Evolutionary conservation across 2,113 vertebrate species (phyloP).

Genomic region (Pristiophorus japonicus): DNA sequence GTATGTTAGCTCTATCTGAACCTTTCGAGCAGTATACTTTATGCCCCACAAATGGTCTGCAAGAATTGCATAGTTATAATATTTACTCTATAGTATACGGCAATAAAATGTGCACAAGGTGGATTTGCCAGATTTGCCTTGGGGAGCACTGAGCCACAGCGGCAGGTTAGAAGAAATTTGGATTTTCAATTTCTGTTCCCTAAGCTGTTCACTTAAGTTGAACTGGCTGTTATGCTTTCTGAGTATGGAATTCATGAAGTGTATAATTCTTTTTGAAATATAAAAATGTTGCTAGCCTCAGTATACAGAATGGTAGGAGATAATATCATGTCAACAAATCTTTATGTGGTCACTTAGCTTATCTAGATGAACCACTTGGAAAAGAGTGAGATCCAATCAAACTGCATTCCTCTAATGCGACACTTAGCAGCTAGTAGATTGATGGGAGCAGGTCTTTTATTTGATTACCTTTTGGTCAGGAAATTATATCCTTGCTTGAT

Average conservation of each 20-base stretch:
- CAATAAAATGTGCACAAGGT: not conserved
- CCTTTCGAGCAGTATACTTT: not conserved
- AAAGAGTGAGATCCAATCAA: not conserved
- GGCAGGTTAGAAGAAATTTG: not conserved
- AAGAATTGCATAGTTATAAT: not conserved
- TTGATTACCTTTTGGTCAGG: not conserved
- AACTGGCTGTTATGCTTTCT: not conserved
- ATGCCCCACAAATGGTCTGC: not conserved
- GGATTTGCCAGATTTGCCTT: not conserved
- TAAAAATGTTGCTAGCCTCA: not conserved
- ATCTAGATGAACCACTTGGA: not conserved
- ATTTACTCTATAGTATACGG: too few relatives aligned
- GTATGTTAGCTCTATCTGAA: not conserved
- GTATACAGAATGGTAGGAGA: not conserved
- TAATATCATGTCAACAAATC: not conserved
- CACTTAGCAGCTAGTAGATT: not conserved
- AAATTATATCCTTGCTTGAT: not conserved
- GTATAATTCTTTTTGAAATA: not conserved
- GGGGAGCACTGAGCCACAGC: not conserved
- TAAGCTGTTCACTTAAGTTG: not conserved
- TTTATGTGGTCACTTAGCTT: not conserved
- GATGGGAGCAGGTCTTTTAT: not conserved
- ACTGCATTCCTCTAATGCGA: not conserved
- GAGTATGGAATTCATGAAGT: not conserved
- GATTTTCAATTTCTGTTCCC: constrained; percentile 1